A percentile compares a stretch with the other conserved stretches of the same genome.
These are phyloP conservation scores for Apotomis capreana DNA, from an alignment of 2,888 invertebrate species.

Conservation along the genomic window DNA sequence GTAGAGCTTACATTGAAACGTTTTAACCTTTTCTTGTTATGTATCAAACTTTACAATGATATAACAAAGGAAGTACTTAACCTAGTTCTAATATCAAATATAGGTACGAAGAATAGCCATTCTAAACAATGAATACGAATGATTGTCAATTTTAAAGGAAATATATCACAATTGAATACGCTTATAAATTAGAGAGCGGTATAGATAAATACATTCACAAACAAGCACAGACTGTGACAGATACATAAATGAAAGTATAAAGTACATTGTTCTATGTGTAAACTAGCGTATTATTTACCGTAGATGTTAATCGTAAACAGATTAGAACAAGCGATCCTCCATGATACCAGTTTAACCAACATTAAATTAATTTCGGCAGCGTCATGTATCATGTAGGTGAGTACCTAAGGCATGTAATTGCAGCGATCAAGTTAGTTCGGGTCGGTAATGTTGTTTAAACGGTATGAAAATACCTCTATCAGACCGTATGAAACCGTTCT, in stretches of 20 bases:
- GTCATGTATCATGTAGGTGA: constrained; percentile 26
- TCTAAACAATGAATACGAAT: not conserved
- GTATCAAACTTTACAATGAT: not conserved
- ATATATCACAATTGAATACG: too few species aligned
- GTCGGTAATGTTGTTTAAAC: constrained; percentile 17
- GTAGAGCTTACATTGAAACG: constrained; percentile 7
- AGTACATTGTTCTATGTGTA: not conserved
- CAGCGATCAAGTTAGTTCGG: constrained; percentile 35
- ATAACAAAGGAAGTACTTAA: not conserved
- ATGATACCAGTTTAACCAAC: constrained; percentile 35
- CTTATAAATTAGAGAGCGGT: too few species aligned
- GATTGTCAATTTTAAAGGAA: too few species aligned
- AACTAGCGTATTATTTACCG: constrained; percentile 14
- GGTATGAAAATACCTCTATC: constrained; percentile 6
- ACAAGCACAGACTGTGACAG: too few species aligned
- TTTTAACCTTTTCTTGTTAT: not conserved
- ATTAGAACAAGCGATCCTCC: constrained; percentile 28
- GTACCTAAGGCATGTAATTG: constrained; percentile 30
- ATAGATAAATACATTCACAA: too few species aligned
- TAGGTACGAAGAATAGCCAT: too few species aligned
- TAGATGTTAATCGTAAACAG: constrained; percentile 25
- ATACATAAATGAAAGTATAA: not conserved
- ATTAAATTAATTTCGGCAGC: constrained; percentile 35
- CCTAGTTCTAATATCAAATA: too few species aligned
- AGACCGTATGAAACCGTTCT: not conserved